Percentiles rank a stretch among this genome's conserved stretches.
These are phyloP conservation scores for Ametastegia equiseti DNA, from an alignment of 2,888 invertebrate genomes.

Conservation along the genomic window DNA sequence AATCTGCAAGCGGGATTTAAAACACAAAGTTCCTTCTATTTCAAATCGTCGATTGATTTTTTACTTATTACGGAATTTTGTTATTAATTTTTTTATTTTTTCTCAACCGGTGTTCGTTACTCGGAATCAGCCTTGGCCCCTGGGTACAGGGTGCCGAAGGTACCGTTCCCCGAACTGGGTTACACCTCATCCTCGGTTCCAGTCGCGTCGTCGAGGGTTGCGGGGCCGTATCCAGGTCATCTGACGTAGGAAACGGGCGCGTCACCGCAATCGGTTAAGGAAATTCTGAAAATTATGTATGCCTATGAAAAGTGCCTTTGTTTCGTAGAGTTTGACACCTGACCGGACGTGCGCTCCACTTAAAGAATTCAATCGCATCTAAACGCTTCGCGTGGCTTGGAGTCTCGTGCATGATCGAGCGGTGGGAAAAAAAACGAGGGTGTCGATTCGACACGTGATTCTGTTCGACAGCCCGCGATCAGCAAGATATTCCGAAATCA, in stretches of 20 bases:
- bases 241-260: not conserved
- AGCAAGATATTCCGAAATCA: not conserved
- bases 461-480: not conserved
- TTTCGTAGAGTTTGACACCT: too few relatives aligned
- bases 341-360: too few relatives aligned
- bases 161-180: constrained; percentile 24
- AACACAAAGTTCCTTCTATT: too few relatives aligned
- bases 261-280: not conserved
- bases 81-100: too few relatives aligned
- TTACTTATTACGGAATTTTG: not conserved
- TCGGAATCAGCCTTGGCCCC: not conserved
- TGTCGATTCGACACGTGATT: not conserved
- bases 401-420: not conserved
- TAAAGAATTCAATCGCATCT: too few relatives aligned
- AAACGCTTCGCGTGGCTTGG: too few relatives aligned
- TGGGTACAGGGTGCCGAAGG: not conserved
- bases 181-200: not conserved
- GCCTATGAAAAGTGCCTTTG: too few relatives aligned
- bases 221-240: not conserved
- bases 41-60: not conserved
- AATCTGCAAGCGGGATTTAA: too few relatives aligned
- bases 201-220: not conserved
- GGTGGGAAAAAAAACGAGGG: not conserved
- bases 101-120: not conserved
- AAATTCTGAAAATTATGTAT: not conserved